Evolutionary conservation across 2,797 vertebrate species (phyloP).

Genomic region (Sitta carolinensis): DNA sequence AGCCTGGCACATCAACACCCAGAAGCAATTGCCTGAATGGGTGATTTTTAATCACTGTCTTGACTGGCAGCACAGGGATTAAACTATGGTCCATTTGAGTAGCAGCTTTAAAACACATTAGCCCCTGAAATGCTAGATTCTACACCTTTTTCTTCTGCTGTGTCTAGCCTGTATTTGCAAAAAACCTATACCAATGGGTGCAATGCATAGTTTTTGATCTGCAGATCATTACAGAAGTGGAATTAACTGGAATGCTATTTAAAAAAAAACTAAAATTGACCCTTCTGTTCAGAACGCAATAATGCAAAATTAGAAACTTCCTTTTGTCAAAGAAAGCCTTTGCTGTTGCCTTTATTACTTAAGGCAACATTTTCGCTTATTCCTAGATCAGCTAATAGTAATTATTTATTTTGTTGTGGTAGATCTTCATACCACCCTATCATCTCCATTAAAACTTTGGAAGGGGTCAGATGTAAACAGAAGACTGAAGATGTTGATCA

Average conservation of each 20-base stretch:
- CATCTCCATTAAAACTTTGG: not conserved
- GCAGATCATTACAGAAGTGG: constrained; percentile 34
- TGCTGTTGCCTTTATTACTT: not conserved
- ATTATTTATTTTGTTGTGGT: not conserved
- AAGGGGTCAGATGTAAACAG: constrained; percentile 20
- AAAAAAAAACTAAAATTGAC: not conserved
- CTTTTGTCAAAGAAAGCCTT: not conserved
- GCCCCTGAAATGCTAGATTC: constrained; percentile 37
- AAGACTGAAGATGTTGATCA: not conserved
- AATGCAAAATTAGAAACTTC: not conserved
- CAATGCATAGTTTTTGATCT: constrained; percentile 3
- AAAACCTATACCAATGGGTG: constrained; percentile 22
- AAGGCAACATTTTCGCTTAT: not conserved
- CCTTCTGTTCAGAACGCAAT: constrained; percentile 7
- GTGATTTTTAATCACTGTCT: constrained; percentile 62
- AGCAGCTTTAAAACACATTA: constrained; percentile 54
- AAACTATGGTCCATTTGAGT: constrained; percentile 17
- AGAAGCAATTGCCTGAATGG: constrained; percentile 64
- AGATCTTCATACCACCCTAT: not conserved
- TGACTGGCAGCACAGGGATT: constrained; percentile 66
- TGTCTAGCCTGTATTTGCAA: not conserved
- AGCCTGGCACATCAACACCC: not conserved
- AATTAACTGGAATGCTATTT: constrained; percentile 10
- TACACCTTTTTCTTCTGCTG: constrained; percentile 19
- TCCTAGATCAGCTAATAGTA: not conserved